Conservation (phyloP, 2,113 vertebrate genomes). For the Cebus imitator region DNA sequence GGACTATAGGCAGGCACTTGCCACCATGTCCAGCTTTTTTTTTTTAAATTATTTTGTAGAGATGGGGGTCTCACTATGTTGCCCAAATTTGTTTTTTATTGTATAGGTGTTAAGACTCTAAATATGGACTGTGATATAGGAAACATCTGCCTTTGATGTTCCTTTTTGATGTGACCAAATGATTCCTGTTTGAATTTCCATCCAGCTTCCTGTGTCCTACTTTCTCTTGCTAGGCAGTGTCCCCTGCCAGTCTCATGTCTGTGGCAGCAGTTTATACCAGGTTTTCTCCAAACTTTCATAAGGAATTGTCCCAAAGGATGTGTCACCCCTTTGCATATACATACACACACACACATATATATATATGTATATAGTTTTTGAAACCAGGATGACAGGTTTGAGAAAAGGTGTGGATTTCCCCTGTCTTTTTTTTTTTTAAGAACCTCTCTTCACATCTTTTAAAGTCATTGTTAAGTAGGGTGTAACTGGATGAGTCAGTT, state of each 20-base stretch:
- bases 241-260: neutral
- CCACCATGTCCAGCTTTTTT: no score
- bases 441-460: slow-evolving; percentile 22
- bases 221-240: slow-evolving; percentile 16
- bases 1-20: no score
- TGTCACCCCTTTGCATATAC: neutral
- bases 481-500: slow-evolving; percentile 75
- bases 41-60: no score
- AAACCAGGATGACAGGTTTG: slow-evolving; percentile 63
- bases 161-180: neutral
- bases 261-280: neutral
- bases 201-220: neutral
- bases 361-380: neutral
- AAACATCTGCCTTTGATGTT: slow-evolving; percentile 40
- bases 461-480: slow-evolving; percentile 65
- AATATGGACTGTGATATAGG: neutral
- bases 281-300: neutral
- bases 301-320: neutral
- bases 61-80: no score
- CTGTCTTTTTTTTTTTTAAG: slow-evolving; percentile 27
- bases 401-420: slow-evolving; percentile 45
- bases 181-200: slow-evolving; percentile 7
- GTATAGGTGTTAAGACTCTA: neutral
- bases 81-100: neutral
- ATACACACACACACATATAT: no score